phyloP scores from a whole-genome alignment of 2,797 vertebrate species.

The Fringilla coelebs region DNA sequence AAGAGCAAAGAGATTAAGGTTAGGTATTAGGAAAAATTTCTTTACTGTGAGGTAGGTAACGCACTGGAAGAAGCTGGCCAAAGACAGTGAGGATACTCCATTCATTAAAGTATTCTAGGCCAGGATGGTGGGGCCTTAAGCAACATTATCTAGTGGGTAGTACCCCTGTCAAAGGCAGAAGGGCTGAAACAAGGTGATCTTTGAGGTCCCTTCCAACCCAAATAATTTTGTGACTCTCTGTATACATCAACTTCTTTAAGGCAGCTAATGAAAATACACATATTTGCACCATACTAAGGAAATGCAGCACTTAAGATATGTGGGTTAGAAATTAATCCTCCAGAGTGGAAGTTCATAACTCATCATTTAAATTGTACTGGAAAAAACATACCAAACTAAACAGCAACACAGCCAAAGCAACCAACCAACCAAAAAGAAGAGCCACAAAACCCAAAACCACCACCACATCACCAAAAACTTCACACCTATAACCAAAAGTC shows the following conservation, averaged over 20 bases:
- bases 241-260: neutral
- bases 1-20: neutral
- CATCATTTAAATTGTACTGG: neutral
- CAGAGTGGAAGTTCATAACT: neutral
- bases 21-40: neutral
- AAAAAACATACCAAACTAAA: neutral
- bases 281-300: neutral
- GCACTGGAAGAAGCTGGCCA: neutral
- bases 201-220: neutral
- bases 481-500: neutral
- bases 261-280: neutral
- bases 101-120: neutral
- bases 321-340: neutral
- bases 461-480: neutral
- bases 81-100: neutral
- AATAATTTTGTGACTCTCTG: neutral
- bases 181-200: neutral
- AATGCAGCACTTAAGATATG: neutral
- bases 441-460: neutral
- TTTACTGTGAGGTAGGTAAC: neutral
- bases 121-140: neutral
- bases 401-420: neutral
- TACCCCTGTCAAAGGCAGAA: neutral
- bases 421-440: neutral
- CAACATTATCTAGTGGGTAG: neutral